These are phyloP conservation scores for Marcusenius ussheri DNA, from an alignment of 2,113 vertebrate genomes.

Conservation along the genomic window DNA sequence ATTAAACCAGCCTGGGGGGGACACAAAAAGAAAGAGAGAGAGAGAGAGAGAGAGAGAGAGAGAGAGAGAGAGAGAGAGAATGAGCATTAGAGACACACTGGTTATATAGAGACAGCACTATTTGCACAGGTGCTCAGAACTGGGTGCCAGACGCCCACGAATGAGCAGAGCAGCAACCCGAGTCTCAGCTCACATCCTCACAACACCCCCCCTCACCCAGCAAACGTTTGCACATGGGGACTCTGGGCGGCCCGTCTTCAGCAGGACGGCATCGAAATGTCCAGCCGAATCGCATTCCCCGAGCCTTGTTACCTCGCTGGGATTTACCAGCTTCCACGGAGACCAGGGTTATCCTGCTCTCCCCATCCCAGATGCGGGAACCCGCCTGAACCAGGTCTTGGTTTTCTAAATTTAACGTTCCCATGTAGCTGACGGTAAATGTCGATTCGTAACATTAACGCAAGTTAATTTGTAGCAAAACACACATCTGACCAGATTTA, in stretches of 20 bases:
- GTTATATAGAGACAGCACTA: no score
- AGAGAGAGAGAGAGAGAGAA: not conserved
- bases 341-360: not conserved
- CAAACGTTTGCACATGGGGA: not conserved
- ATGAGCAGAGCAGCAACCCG: conserved; percentile 9
- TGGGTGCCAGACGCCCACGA: conserved; percentile 25
- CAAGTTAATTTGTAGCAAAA: not conserved
- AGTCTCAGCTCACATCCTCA: not conserved
- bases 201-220: not conserved
- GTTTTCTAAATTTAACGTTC: not conserved
- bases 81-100: not conserved
- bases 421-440: not conserved
- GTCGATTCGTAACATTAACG: not conserved
- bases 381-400: not conserved
- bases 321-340: not conserved
- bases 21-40: no score
- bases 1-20: not conserved
- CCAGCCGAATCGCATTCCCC: not conserved
- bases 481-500: not conserved
- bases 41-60: no score
- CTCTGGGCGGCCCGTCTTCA: not conserved
- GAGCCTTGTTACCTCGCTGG: not conserved
- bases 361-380: no score
- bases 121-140: conserved; percentile 20
- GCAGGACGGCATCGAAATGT: not conserved